phyloP scores from a whole-genome alignment of 92 coral and sea anemone species.

The Palythoa caribaeorum region DNA sequence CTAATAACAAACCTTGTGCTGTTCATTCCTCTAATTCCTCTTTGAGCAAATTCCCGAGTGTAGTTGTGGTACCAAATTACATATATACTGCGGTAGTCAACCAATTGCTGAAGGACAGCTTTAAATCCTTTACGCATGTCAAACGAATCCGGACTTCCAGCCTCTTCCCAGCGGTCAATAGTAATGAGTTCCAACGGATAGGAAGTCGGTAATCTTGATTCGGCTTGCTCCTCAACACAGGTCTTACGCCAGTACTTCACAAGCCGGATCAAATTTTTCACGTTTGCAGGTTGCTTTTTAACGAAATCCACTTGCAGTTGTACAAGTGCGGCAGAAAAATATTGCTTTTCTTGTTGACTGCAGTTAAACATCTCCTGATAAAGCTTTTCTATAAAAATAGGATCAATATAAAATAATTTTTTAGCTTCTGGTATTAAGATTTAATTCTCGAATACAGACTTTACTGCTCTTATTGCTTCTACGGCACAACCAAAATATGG shows the following conservation, averaged over 20 bases:
- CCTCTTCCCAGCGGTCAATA: conserved; percentile 56
- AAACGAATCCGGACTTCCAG: conserved; percentile 24
- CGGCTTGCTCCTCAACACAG: neutral
- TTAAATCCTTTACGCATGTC: conserved; percentile 49
- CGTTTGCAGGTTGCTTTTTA: conserved; percentile 50
- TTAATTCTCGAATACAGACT: too few relatives aligned
- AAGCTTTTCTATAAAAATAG: neutral
- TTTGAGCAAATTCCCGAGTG: neutral
- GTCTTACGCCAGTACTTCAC: conserved; percentile 72
- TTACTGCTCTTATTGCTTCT: too few relatives aligned
- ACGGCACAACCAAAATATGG: too few relatives aligned
- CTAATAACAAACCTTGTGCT: neutral
- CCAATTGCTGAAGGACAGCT: conserved; percentile 32
- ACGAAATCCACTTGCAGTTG: conserved; percentile 67
- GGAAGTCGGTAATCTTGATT: conserved; percentile 39
- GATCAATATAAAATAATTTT: too few relatives aligned
- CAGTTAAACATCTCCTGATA: conserved; percentile 7
- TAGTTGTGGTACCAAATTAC: conserved; percentile 6
- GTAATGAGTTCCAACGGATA: conserved; percentile 58
- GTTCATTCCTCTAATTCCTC: neutral
- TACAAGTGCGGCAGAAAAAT: conserved; percentile 59
- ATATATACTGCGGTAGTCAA: neutral
- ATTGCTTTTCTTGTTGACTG: neutral
- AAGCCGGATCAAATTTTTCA: conserved; percentile 70
- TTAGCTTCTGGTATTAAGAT: too few relatives aligned